phyloP scores from a whole-genome alignment of 2,797 vertebrate genomes.

The Loris lydekkerianus region DNA sequence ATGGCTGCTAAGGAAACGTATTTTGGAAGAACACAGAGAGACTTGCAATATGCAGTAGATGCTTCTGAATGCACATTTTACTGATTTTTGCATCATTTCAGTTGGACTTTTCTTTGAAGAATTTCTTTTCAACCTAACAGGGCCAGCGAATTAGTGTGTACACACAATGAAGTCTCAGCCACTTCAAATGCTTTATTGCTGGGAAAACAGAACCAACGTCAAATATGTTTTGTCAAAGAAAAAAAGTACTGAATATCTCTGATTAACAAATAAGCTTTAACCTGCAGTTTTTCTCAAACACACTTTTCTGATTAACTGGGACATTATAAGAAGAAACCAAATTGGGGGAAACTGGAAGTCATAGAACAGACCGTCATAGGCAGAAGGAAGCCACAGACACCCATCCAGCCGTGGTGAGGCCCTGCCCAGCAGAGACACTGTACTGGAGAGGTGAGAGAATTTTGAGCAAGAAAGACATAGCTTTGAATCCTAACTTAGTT shows the following conservation, averaged over 20 bases:
- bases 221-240: neutral
- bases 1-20: constrained; percentile 49
- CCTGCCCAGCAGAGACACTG: accelerated
- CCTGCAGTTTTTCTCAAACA: neutral
- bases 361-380: accelerated
- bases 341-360: accelerated
- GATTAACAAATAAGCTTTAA: neutral
- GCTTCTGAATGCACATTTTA: neutral
- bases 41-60: constrained; percentile 14
- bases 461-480: neutral
- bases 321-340: neutral
- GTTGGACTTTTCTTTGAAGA: neutral
- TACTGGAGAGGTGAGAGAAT: too few species aligned
- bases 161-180: neutral
- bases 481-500: neutral
- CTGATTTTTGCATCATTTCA: neutral
- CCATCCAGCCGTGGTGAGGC: accelerated
- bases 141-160: too few species aligned
- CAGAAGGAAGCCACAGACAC: neutral
- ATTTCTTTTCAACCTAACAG: neutral
- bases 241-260: neutral
- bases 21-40: constrained; percentile 66
- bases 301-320: neutral
- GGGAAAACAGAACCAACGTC: neutral
- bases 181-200: neutral